phyloP scores from a whole-genome alignment of 2,797 vertebrate genomes.

The Manis pentadactyla region DNA sequence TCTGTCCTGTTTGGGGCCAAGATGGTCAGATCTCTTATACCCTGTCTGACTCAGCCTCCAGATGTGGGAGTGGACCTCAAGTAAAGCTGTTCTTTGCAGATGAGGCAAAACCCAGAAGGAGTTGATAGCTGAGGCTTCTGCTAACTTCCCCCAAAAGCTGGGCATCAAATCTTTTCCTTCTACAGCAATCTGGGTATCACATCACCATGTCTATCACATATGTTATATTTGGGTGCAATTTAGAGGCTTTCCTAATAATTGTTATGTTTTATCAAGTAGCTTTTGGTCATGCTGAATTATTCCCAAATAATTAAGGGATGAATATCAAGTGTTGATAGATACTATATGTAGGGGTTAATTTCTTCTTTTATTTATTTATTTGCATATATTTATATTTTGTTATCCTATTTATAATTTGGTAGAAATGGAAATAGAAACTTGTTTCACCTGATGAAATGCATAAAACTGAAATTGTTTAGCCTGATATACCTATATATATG shows the following conservation, averaged over 20 bases:
- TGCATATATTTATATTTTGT: conserved; percentile 29
- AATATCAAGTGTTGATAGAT: conserved; percentile 48
- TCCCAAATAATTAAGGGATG: conserved; percentile 52
- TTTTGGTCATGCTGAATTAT: conserved; percentile 45
- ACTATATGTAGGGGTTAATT: conserved; percentile 22
- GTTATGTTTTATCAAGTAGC: conserved; percentile 5
- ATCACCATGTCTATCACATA: background rate
- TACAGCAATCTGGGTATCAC: background rate
- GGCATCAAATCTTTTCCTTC: conserved; percentile 10
- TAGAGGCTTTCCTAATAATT: conserved; percentile 25
- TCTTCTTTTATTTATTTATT: conserved; percentile 45
- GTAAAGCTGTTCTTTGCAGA: background rate
- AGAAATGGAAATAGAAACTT: background rate
- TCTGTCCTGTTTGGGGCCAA: background rate
- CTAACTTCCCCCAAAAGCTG: background rate
- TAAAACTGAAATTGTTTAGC: conserved; percentile 40
- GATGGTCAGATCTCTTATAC: background rate
- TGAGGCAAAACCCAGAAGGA: conserved; percentile 17
- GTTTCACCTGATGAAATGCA: background rate
- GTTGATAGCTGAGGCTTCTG: background rate
- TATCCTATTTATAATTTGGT: conserved; percentile 35
- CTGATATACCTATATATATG: background rate
- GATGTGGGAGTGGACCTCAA: background rate
- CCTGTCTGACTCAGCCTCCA: background rate
- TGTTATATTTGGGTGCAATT: background rate